Percentiles rank a stretch among this genome's conserved stretches.
phyloP scores from a whole-genome alignment of 2,113 vertebrate species.

The Ochotona princeps region DNA sequence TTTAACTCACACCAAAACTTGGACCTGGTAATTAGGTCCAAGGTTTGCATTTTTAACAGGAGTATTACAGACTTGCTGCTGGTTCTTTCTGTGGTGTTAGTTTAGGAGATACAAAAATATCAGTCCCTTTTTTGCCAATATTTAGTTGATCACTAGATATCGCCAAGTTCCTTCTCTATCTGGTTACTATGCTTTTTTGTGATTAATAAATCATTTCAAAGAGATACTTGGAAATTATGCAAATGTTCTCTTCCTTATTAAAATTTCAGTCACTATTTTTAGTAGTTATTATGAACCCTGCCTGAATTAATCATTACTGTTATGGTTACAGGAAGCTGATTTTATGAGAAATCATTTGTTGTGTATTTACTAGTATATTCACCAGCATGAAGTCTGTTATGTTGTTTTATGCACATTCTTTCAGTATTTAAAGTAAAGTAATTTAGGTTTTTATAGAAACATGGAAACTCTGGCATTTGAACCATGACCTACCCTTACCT shows the following conservation, averaged over 20 bases:
- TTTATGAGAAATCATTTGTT: slow-evolving; percentile 52
- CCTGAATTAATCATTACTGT: slow-evolving; percentile 41
- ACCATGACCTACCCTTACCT: too few species aligned
- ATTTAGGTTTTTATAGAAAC: too few species aligned
- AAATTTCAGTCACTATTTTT: slow-evolving; percentile 64
- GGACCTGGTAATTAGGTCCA: neutral
- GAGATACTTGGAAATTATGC: slow-evolving; percentile 55
- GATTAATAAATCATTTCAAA: slow-evolving; percentile 52
- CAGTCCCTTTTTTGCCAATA: neutral
- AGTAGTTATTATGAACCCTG: slow-evolving; percentile 55
- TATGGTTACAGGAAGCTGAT: slow-evolving; percentile 34
- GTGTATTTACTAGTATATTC: neutral
- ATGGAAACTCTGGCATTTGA: too few species aligned
- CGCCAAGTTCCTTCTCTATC: neutral
- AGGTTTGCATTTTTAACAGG: rapidly evolving
- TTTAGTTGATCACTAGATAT: neutral
- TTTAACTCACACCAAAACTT: neutral
- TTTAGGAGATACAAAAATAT: neutral
- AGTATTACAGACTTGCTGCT: too few species aligned
- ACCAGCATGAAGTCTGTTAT: too few species aligned
- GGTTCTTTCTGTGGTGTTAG: rapidly evolving
- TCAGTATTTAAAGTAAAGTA: too few species aligned
- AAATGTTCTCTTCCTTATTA: slow-evolving; percentile 64
- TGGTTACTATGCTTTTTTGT: slow-evolving; percentile 47
- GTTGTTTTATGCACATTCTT: too few species aligned